Percentiles rank a stretch among this genome's conserved stretches.
These are phyloP conservation scores for Aphrophora alni DNA, from an alignment of 2,888 invertebrate species.

Conservation along the genomic window DNA sequence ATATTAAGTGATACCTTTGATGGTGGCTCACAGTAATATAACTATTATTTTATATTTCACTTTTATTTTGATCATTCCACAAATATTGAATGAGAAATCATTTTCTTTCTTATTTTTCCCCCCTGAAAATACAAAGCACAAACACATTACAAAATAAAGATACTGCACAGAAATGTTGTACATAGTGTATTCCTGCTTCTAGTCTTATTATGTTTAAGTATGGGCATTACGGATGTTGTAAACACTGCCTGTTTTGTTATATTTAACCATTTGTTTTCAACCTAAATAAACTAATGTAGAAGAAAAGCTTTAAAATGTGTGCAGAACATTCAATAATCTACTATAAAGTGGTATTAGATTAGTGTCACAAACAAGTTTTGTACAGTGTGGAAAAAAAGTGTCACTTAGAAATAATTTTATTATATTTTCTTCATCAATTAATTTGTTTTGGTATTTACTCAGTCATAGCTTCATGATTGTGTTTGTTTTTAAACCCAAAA, in stretches of 20 bases:
- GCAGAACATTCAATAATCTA: background rate
- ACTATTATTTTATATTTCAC: no score
- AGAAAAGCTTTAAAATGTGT: background rate
- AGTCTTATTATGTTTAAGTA: background rate
- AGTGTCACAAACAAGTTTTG: background rate
- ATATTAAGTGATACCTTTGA: background rate
- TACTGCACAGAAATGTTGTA: background rate
- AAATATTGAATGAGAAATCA: no score
- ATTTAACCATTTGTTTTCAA: background rate
- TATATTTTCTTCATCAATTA: no score
- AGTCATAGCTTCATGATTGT: background rate
- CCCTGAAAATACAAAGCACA: background rate
- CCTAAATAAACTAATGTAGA: no score
- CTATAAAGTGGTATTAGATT: background rate
- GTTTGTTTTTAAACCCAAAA: no score
- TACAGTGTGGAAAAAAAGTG: background rate
- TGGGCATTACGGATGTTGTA: background rate
- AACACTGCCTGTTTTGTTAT: background rate
- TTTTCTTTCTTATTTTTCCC: background rate
- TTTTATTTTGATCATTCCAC: no score
- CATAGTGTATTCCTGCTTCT: background rate
- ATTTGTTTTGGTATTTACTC: background rate
- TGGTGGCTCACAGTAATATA: no score
- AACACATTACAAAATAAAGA: background rate
- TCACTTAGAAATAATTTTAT: background rate